Base-by-base conservation (phyloP, 2,888 invertebrate species). In the Temnothorax rugatulus region DNA sequence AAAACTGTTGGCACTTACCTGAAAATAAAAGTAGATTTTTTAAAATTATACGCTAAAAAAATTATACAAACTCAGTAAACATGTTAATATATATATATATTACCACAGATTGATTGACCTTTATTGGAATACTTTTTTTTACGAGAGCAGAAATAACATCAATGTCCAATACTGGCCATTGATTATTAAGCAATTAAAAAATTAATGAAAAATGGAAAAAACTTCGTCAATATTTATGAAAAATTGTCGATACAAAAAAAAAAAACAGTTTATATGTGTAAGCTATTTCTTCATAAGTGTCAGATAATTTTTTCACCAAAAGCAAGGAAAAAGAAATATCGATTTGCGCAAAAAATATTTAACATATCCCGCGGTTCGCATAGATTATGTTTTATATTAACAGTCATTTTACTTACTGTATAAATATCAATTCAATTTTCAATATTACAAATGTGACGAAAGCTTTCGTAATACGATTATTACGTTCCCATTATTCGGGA, bases 1-100 rank as follows among this genome's bases (percentile, higher is more conserved):
- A 83, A 74, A 71, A 25, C n/a, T 47, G 47, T 59, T 29, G n/a
- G 4, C 41, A 47, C 57, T 77, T 77, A 57, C 69, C 69, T 77
- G 57, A 66, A 57, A 57, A 57, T 29, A 54, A 68, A 54, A 54
- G 9, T 29, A n/a, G 11, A 54, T 57, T 29, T 69, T 29, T 57
- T 68, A n/a, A 69, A 69, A 77, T 68, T 44, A 18, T 34, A 21
- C 4, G 34, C n/a, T 15, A 11, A 13, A 47, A 18, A 66, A 21
- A n/a, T 61, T 21, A 47, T 21, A 64, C 2, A 29, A 7, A 21
- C 21, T 57, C n/a, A 44, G 4, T 29, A 75, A 75, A 64, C 34
- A 34, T 47, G 21, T 64, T 44, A 61, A 29, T 29, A 29, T 29
- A 29, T 29, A 2, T 74, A 59, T 44, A 29, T n/a, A 21, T 15